Conservation (phyloP, 2,888 invertebrate species). For the Theristus sp. region DNA sequence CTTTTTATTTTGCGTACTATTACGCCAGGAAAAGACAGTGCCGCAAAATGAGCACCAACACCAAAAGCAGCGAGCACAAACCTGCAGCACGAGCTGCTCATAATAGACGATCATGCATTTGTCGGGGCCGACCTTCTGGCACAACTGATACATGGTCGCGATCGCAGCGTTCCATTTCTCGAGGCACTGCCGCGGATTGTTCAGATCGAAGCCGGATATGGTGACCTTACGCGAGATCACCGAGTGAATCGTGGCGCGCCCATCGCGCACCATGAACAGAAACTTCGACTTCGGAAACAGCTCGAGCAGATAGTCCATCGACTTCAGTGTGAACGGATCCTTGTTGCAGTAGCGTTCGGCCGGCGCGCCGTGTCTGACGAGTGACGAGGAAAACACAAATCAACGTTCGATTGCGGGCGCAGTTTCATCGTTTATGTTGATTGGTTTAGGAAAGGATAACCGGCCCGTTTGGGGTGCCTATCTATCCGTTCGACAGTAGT, state of each 20-base stretch:
- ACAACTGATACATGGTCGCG: constrained; percentile 30
- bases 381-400: too few species aligned
- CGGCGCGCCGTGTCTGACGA: constrained; percentile 65
- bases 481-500: not conserved
- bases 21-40: too few species aligned
- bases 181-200: constrained; percentile 73
- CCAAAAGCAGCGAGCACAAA: too few species aligned
- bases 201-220: constrained; percentile 53
- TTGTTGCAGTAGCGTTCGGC: constrained; percentile 85
- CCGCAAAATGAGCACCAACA: too few species aligned
- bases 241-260: constrained; percentile 91
- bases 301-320: constrained; percentile 77
- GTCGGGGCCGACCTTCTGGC: constrained; percentile 34
- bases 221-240: constrained; percentile 68
- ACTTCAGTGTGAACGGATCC: constrained; percentile 91
- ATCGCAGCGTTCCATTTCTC: constrained; percentile 84
- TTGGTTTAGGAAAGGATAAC: too few species aligned
- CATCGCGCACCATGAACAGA: constrained; percentile 92
- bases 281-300: constrained; percentile 94
- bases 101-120: constrained; percentile 78
- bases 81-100: constrained; percentile 80
- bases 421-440: too few species aligned
- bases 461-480: not conserved
- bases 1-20: too few species aligned
- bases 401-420: too few species aligned